Base-by-base conservation (phyloP, 2,888 invertebrate genomes). In the Tipula helvola region DNA sequence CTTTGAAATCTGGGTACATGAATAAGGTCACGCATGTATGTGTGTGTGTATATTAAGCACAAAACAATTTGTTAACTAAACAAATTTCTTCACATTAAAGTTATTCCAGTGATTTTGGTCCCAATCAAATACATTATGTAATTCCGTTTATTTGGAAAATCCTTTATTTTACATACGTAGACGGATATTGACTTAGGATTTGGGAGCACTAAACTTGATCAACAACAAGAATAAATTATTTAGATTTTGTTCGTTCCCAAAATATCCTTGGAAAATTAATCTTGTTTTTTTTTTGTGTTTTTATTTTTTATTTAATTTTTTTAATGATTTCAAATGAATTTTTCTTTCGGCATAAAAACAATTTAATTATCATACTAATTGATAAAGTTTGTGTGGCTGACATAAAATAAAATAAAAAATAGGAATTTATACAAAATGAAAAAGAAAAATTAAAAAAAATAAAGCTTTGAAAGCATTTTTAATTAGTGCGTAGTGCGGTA, bases 291-390 rank as follows among this genome's bases (percentile, higher is more conserved):
- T 52, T 16, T 16, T 28, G 10, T 28, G 28, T 18, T 71, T 10
- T 71, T 28, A 28, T 16, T 28, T n/a, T 28, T 1, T 28, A 28
- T 28, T 28, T n/a, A n/a, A n/a, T n/a, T 10, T 10, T 71, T 71
- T 18, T 71, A 71, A 71, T 71, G 71, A 71, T 71, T 71, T 28
- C 71, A 71, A 28, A 71, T 71, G 28, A 71, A 71, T 71, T 71
- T 52, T 71, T 28, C 18, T 71, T 71, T 28, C 18, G 71, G 71
- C 71, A 71, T 2, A 71, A 71, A 71, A 71, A 71, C 71, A 71
- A 71, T 71, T 71, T 71, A 71, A 71, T 71, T 71, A 71, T 71
- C 71, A 71, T 71, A 71, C 71, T 71, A 71, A 71, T 71, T 71
- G 71, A 28, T 71, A 71, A 71, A 71, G 71, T 71, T 52, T 52